Conservation (phyloP, 1,140 invertebrate genomes). For the Drosophila fuyamai region DNA sequence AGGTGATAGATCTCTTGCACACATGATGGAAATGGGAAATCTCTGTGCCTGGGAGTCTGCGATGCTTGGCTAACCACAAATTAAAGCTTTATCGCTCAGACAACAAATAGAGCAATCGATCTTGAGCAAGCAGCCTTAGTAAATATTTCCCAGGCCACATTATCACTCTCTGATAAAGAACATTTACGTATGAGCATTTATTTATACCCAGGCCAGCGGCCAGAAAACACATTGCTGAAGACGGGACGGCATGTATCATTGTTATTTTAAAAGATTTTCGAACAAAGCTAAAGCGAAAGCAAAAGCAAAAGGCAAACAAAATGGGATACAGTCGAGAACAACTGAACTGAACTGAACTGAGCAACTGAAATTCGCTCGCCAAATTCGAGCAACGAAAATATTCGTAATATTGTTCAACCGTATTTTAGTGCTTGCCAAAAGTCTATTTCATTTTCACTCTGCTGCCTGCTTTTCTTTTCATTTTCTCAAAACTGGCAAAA, state of each 20-base stretch:
- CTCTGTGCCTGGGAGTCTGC: background rate
- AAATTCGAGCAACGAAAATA: constrained; percentile 49
- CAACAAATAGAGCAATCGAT: constrained; percentile 48
- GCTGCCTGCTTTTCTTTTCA: constrained; percentile 26
- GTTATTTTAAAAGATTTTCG: constrained; percentile 79
- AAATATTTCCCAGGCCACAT: constrained; percentile 35
- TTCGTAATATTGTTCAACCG: constrained; percentile 73
- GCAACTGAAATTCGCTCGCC: constrained; percentile 25
- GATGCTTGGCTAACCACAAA: constrained; percentile 8
- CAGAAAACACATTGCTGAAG: constrained; percentile 21
- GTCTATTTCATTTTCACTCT: constrained; percentile 42
- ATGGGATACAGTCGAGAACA: constrained; percentile 26
- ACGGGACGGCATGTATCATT: constrained; percentile 70
- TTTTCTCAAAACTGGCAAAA: constrained; percentile 39
- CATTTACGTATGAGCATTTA: constrained; percentile 81
- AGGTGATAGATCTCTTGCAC: background rate
- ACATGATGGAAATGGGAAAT: constrained; percentile 1
- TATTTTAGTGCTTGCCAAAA: constrained; percentile 65
- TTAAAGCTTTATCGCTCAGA: constrained; percentile 6
- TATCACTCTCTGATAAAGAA: constrained; percentile 68
- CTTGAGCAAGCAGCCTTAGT: constrained; percentile 20
- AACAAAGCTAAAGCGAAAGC: constrained; percentile 43
- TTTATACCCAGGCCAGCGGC: constrained; percentile 78
- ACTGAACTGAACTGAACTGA: constrained; percentile 18
- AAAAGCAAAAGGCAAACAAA: constrained; percentile 49